Evolutionary conservation across 2,113 vertebrate species (phyloP).

Genomic region (Raja brachyura): DNA sequence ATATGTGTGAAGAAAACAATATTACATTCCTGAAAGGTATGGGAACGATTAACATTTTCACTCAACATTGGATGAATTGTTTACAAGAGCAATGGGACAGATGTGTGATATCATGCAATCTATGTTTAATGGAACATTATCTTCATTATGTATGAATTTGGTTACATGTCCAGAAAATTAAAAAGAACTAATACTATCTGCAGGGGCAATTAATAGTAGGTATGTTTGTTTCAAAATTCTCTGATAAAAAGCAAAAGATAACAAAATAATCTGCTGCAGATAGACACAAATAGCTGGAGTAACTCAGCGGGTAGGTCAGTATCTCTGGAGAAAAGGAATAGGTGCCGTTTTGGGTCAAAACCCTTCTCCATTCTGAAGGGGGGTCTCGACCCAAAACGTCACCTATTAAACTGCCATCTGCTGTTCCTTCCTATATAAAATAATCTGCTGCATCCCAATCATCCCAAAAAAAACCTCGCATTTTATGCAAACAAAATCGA

Average conservation of each 20-base stretch:
- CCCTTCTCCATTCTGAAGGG: no score
- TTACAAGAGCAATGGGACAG: background rate
- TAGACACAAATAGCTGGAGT: no score
- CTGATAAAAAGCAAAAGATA: background rate
- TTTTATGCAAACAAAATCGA: background rate
- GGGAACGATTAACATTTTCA: background rate
- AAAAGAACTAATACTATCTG: background rate
- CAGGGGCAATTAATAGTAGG: background rate
- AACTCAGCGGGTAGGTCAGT: no score
- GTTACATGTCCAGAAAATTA: background rate
- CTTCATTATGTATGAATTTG: background rate
- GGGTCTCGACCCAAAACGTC: no score
- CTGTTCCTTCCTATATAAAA: no score
- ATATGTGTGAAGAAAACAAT: background rate
- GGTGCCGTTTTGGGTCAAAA: no score
- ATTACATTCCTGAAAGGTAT: background rate
- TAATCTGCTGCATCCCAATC: background rate
- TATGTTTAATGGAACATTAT: background rate
- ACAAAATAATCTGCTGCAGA: no score
- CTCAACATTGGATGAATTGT: background rate
- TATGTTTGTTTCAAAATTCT: background rate
- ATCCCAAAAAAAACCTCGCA: background rate
- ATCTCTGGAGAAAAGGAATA: no score
- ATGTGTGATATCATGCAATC: background rate
- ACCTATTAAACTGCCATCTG: no score